phyloP scores from a whole-genome alignment of 2,113 vertebrate genomes.

The Varanus komodoensis region DNA sequence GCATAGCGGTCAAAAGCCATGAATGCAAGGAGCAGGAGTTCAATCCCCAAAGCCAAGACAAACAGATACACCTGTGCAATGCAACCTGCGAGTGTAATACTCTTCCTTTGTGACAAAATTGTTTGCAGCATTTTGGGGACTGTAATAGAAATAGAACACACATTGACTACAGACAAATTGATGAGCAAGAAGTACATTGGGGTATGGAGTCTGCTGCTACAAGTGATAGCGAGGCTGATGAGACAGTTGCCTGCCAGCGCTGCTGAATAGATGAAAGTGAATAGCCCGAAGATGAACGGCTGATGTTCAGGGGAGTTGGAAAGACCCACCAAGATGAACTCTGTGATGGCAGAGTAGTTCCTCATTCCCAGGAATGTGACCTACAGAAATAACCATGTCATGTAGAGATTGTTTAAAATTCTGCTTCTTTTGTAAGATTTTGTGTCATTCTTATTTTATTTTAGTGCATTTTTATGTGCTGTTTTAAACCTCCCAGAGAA shows the following conservation, averaged over 20 bases:
- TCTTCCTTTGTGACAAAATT: neutral
- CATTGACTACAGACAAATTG: constrained; percentile 3
- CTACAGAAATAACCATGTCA: too few relatives aligned
- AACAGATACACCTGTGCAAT: constrained; percentile 51
- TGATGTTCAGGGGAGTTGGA: constrained; percentile 20
- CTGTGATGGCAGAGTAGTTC: neutral
- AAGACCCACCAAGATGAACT: neutral
- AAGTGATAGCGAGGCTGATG: constrained; percentile 27
- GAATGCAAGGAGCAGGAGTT: constrained; percentile 26
- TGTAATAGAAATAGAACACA: constrained; percentile 59
- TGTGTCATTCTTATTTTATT: too few relatives aligned
- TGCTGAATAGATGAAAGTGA: neutral
- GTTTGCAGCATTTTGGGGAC: constrained; percentile 55
- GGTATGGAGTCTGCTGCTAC: neutral
- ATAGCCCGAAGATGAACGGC: constrained; percentile 23
- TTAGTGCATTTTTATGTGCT: too few relatives aligned
- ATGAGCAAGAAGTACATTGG: constrained; percentile 1
- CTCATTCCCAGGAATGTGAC: too few relatives aligned
- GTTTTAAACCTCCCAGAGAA: too few relatives aligned
- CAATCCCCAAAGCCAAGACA: constrained; percentile 41
- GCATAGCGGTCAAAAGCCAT: constrained; percentile 18
- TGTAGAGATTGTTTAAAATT: too few relatives aligned
- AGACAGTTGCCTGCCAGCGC: constrained; percentile 20
- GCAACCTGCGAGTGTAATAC: constrained; percentile 54
- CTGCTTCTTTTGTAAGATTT: too few relatives aligned